Conservation (phyloP, 2,113 vertebrate genomes). For the Dicaeum eximium region DNA sequence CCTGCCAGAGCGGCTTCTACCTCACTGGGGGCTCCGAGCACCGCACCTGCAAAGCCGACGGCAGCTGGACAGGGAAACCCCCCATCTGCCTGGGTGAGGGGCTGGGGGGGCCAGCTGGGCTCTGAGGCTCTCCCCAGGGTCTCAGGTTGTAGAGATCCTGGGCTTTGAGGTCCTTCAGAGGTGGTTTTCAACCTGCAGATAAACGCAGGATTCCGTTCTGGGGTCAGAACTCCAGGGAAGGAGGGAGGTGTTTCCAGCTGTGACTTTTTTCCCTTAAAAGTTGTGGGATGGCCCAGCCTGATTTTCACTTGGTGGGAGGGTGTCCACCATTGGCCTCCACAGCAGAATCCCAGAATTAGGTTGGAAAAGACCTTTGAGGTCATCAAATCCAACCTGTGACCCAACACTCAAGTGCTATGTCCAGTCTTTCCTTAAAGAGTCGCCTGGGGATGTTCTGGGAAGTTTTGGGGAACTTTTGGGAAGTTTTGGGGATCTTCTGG, state of each 20-base stretch:
- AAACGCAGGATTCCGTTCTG: rapidly evolving
- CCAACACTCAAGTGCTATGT: neutral
- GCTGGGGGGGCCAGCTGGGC: rapidly evolving
- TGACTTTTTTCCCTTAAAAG: neutral
- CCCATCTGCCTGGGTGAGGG: slow-evolving; percentile 88
- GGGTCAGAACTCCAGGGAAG: neutral
- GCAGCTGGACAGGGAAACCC: slow-evolving; percentile 97
- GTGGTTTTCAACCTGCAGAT: neutral
- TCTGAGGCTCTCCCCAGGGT: rapidly evolving
- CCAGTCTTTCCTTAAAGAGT: neutral
- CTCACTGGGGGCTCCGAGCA: slow-evolving; percentile 95
- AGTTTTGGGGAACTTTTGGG: neutral
- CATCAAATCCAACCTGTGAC: neutral
- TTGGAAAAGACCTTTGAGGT: neutral
- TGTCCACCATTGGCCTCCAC: rapidly evolving
- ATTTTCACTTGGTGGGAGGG: neutral
- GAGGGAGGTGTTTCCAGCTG: neutral
- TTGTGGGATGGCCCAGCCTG: neutral
- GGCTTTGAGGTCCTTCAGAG: neutral
- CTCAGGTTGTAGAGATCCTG: rapidly evolving
- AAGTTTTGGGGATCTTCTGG: too few species aligned
- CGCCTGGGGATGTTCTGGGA: neutral
- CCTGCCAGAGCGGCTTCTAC: slow-evolving; percentile 93
- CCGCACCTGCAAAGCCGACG: slow-evolving; percentile 92
- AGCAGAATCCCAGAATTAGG: neutral